A percentile compares a stretch with the other conserved stretches of the same genome.
phyloP scores from a whole-genome alignment of 2,113 vertebrate species.

The Thinocorus orbignyianus region DNA sequence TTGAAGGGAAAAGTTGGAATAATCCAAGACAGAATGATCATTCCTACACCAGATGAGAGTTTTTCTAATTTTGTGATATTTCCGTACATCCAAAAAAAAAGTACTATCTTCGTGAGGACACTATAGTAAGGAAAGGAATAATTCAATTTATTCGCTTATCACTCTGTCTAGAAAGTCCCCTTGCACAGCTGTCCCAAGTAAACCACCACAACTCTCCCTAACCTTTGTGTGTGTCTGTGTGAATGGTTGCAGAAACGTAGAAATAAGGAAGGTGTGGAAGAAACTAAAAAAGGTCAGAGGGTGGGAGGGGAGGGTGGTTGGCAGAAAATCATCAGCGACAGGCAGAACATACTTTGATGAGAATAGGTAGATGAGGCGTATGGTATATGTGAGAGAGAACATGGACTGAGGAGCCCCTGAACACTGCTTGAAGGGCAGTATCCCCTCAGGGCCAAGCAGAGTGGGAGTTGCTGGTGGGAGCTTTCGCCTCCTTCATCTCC shows the following conservation, averaged over 20 bases:
- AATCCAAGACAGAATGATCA: fast-evolving
- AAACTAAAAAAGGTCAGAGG: neutral
- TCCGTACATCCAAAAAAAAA: neutral
- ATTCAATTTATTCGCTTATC: fast-evolving
- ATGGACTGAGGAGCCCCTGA: neutral
- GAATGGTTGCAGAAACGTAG: neutral
- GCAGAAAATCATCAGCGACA: neutral
- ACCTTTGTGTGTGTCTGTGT: neutral
- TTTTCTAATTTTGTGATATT: neutral
- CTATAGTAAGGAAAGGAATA: neutral
- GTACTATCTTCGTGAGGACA: neutral
- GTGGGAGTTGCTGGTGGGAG: neutral
- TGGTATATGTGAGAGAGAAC: neutral
- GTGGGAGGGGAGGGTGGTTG: neutral
- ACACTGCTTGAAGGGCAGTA: neutral
- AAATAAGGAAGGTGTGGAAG: neutral
- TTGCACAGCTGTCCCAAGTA: neutral
- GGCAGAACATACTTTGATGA: neutral
- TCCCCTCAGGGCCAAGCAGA: neutral
- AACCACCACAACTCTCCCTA: neutral
- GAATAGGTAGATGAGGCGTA: neutral
- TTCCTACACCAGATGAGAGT: neutral
- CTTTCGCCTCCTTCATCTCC: neutral
- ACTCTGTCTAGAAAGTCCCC: neutral
- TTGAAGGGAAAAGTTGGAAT: neutral